Conservation (phyloP, 2,888 invertebrate genomes). For the Lochmaea crataegi region DNA sequence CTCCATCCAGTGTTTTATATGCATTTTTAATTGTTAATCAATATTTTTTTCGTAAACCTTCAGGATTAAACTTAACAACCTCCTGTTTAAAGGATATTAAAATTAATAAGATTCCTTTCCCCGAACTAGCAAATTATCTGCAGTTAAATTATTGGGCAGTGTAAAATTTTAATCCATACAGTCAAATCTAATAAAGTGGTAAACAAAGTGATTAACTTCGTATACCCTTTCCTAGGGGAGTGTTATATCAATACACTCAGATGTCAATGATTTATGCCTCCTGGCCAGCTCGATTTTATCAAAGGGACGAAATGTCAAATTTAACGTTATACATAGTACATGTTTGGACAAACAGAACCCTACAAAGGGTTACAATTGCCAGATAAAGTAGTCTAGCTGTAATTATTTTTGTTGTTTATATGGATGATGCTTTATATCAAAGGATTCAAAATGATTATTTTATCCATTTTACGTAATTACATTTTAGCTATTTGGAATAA, state of each 20-base stretch:
- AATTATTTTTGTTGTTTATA: constrained; percentile 12
- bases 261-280: constrained; percentile 15
- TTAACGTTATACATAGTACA: constrained; percentile 1
- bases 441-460: background rate
- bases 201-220: constrained; percentile 10
- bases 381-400: too few relatives aligned
- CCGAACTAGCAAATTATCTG: too few relatives aligned
- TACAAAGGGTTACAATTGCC: constrained; percentile 13
- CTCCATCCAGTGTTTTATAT: too few relatives aligned
- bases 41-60: too few relatives aligned
- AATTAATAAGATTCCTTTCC: too few relatives aligned
- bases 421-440: background rate
- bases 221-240: background rate
- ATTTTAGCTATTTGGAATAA: background rate
- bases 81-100: too few relatives aligned
- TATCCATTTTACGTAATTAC: background rate
- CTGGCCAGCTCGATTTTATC: constrained; percentile 5
- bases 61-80: too few relatives aligned
- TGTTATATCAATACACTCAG: constrained; percentile 13
- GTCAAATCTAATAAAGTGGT: constrained; percentile 5
- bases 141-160: too few relatives aligned
- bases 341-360: constrained; percentile 4
- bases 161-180: background rate
- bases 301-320: constrained; percentile 17
- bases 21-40: too few relatives aligned